These are phyloP conservation scores for Muschampia plurimacula DNA, from an alignment of 2,888 invertebrate species.

Conservation along the genomic window DNA sequence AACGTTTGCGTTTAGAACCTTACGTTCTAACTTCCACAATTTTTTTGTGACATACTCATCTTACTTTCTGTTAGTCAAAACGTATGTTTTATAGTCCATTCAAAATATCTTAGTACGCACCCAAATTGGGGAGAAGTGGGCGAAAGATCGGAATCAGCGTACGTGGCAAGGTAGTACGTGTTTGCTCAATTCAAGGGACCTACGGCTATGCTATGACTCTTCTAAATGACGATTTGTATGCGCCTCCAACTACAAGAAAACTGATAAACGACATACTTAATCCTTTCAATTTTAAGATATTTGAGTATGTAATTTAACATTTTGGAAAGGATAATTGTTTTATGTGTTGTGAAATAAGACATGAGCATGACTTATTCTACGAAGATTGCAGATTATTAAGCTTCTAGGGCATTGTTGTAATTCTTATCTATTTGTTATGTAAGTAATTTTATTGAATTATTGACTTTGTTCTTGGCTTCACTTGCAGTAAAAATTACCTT, in stretches of 20 bases:
- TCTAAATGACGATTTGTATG: conserved; percentile 56
- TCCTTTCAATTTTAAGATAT: conserved; percentile 20
- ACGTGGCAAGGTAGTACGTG: conserved; percentile 56
- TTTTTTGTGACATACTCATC: neutral
- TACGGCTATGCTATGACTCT: conserved; percentile 42
- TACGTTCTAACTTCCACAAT: neutral
- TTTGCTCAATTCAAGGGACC: conserved; percentile 44
- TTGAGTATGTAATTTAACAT: neutral
- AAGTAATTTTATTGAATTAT: no score
- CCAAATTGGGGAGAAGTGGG: conserved; percentile 54
- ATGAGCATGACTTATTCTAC: neutral
- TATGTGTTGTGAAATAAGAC: neutral
- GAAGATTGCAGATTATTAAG: no score
- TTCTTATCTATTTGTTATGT: no score
- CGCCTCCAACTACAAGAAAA: conserved; percentile 45
- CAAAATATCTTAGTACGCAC: conserved; percentile 42
- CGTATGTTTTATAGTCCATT: conserved; percentile 39
- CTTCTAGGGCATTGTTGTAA: no score
- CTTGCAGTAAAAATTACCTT: no score
- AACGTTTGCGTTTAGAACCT: no score
- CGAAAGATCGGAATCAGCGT: conserved; percentile 55
- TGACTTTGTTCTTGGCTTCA: no score
- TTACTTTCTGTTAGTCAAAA: conserved; percentile 12
- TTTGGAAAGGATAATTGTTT: neutral
- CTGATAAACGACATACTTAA: conserved; percentile 40